These are phyloP conservation scores for Drosophila leonis DNA, from an alignment of 2,888 invertebrate genomes.

Conservation along the genomic window DNA sequence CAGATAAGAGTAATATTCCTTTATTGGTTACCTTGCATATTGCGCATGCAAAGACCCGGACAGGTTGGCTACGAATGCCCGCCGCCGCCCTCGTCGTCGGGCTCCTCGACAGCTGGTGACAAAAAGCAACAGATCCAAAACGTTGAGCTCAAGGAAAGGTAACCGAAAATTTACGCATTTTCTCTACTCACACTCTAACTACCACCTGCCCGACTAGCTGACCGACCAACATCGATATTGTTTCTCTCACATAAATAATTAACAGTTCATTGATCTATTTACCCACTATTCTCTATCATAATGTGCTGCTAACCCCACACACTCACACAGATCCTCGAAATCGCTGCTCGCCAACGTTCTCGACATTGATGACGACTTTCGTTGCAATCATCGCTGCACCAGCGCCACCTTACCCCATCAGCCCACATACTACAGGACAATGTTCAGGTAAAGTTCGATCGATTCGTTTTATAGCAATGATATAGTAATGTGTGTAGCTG, in stretches of 20 bases:
- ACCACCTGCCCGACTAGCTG: constrained; percentile 8
- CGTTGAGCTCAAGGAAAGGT: constrained; percentile 93
- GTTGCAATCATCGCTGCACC: constrained; percentile 90
- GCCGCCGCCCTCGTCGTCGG: constrained; percentile 87
- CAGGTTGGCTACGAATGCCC: constrained; percentile 86
- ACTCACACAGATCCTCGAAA: constrained; percentile 91
- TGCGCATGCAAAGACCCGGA: constrained; percentile 95
- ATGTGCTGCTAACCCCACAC: neutral
- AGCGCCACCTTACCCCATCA: constrained; percentile 87
- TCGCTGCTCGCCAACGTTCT: constrained; percentile 98
- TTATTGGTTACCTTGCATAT: constrained; percentile 98
- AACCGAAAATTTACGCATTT: constrained; percentile 48
- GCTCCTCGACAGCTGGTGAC: constrained; percentile 87
- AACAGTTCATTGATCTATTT: neutral
- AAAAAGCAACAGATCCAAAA: constrained; percentile 89
- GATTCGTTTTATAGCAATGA: neutral
- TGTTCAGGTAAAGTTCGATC: constrained; percentile 87
- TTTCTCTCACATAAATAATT: neutral
- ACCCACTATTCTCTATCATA: neutral
- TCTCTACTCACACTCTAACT: constrained; percentile 9
- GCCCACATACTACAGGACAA: constrained; percentile 89
- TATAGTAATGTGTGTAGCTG: too few species aligned
- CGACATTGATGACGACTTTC: constrained; percentile 98
- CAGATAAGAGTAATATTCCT: constrained; percentile 96
- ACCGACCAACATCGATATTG: constrained; percentile 1